A percentile compares a stretch with the other conserved stretches of the same genome.
These are phyloP conservation scores for Gracilinanus agilis DNA, from an alignment of 2,113 vertebrate genomes.

Conservation along the genomic window DNA sequence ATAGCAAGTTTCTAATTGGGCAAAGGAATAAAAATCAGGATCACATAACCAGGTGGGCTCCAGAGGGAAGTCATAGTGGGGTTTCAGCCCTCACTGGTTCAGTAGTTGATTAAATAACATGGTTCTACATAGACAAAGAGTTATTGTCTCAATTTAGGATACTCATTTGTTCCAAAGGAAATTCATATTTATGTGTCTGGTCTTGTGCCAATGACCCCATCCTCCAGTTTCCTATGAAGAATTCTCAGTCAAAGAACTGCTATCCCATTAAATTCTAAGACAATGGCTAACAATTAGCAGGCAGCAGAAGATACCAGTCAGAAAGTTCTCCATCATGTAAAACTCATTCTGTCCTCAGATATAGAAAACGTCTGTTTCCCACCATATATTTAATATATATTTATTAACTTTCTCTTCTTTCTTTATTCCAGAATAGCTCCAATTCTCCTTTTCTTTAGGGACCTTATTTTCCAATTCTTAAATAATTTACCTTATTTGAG, in stretches of 20 bases:
- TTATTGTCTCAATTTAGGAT: neutral
- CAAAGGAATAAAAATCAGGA: neutral
- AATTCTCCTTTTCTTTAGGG: slow-evolving; percentile 5
- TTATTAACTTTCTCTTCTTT: neutral
- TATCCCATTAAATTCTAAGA: neutral
- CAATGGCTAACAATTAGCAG: neutral
- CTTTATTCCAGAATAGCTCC: neutral
- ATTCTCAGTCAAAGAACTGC: neutral
- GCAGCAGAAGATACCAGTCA: neutral
- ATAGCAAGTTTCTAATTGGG: neutral
- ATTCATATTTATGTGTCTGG: neutral
- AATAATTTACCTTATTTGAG: neutral
- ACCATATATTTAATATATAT: neutral
- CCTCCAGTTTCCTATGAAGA: neutral
- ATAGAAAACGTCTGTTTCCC: neutral
- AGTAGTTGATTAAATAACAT: neutral
- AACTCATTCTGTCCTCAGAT: neutral
- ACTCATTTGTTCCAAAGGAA: neutral
- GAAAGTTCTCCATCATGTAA: slow-evolving; percentile 9
- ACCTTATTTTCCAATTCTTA: neutral
- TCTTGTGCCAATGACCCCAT: neutral
- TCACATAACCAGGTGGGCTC: neutral
- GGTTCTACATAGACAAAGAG: neutral
- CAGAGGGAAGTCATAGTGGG: neutral
- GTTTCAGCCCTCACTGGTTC: neutral